Evolutionary conservation across 2,888 invertebrate genomes (phyloP), one percentile per base, ranked within the genome.

Genomic region (Thereva nobilitata): DNA sequence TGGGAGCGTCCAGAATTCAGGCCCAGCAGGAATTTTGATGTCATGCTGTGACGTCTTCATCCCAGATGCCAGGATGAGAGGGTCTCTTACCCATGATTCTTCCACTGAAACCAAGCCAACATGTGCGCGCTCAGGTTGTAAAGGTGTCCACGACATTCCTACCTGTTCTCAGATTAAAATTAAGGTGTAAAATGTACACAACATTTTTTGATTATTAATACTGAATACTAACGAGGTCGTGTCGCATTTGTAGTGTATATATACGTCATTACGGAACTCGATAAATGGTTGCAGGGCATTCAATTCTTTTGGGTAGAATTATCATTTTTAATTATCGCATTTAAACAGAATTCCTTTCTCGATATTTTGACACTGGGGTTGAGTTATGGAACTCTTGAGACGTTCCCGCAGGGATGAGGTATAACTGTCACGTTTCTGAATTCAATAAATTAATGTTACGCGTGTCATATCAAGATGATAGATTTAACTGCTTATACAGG

Each of bases 141-240:
- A 23, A 34, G 35, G 41, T 41, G 8, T 63, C 50, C 35, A 50
- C 50, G 38, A n/a, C 12, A 35, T 45, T 57, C 53, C 50, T 66
- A 59, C 66, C 61, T 67, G 67, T 67, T 67, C 65, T 53, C 59
- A 52, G 66, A 67, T 67, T 69, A 63, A 69, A 69, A 69, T 69
- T 69, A 67, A 69, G 69, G 69, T 69, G 69, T 69, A 69, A 69
- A 69, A 65, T 69, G 67, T 69, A 69, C 67, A 69, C 67, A 67
- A 67, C 67, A 69, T 64, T 67, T 69, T 67, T 67, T 55, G 69
- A 67, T 69, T 67, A 69, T 69, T 69, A 69, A 69, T 69, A 67
- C 49, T 64, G 67, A 69, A 69, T 69, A 67, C 61, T 67, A 69
- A 69, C 69, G 63, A 69, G 69, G 64, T 65, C 68, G 61, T 44